phyloP scores from a whole-genome alignment of 2,888 invertebrate species.

The Napeogenes inachia region DNA sequence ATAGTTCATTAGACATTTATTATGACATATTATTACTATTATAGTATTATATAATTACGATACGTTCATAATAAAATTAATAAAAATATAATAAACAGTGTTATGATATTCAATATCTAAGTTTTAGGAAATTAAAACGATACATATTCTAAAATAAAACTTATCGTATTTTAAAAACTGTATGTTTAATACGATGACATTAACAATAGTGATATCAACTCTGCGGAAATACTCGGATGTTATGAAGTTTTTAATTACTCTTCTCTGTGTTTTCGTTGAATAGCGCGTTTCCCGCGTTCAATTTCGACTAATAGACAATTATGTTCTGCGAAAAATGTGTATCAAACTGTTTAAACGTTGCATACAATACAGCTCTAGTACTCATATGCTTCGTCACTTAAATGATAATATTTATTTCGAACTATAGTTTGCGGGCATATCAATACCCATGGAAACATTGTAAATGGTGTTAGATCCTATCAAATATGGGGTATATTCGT shows the following conservation, averaged over 20 bases:
- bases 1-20: conserved; percentile 6
- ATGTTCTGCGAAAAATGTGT: conserved; percentile 6
- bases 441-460: background rate
- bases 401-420: no score
- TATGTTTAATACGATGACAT: conserved; percentile 9
- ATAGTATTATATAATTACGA: no score
- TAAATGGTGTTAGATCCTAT: background rate
- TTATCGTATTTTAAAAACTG: background rate
- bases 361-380: background rate
- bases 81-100: no score
- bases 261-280: conserved; percentile 35
- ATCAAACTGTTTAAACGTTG: background rate
- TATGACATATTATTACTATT: background rate
- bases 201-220: conserved; percentile 17
- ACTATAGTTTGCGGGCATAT: no score
- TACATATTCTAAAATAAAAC: background rate
- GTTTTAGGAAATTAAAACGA: background rate
- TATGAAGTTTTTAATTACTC: conserved; percentile 40
- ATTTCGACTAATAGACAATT: conserved; percentile 30
- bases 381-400: no score
- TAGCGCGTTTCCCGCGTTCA: conserved; percentile 27
- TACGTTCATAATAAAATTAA: no score
- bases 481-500: background rate
- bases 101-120: background rate
- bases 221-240: conserved; percentile 30